Evolutionary conservation across 2,888 invertebrate genomes (phyloP).

Genomic region (Perizoma affinitatum): DNA sequence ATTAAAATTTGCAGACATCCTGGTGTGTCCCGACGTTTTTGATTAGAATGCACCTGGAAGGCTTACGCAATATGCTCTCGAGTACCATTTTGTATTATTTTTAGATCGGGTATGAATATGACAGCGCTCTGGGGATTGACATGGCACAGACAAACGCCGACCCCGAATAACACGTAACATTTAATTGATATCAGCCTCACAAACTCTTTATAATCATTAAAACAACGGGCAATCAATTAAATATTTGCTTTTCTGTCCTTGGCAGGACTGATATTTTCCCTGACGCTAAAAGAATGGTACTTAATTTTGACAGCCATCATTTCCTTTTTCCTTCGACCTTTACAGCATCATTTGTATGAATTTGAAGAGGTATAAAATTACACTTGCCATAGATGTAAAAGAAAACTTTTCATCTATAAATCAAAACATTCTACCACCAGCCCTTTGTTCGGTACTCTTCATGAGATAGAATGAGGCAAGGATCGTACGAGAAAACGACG

Average conservation of each 20-base stretch:
- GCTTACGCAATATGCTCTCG: conserved; percentile 52
- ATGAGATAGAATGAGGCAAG: conserved; percentile 58
- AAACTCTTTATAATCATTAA: conserved; percentile 33
- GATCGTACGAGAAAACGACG: conserved; percentile 54
- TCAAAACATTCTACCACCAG: conserved; percentile 59
- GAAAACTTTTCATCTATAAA: no score
- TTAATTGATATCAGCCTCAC: conserved; percentile 6
- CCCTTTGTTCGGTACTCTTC: conserved; percentile 60
- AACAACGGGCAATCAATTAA: conserved; percentile 56
- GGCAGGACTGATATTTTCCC: no score
- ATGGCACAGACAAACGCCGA: conserved; percentile 38
- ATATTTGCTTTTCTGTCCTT: conserved; percentile 1
- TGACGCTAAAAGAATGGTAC: no score
- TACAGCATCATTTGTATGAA: no score
- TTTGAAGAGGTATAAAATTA: no score
- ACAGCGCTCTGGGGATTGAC: conserved; percentile 34
- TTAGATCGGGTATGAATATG: conserved; percentile 24
- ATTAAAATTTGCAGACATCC: conserved; percentile 69
- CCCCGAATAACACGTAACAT: conserved; percentile 4
- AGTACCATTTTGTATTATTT: conserved; percentile 30
- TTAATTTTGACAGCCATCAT: no score
- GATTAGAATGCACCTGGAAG: conserved; percentile 70
- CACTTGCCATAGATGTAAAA: no score
- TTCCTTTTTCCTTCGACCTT: no score
- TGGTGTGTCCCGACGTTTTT: conserved; percentile 56